Conservation (phyloP, 1,140 invertebrate genomes). For the Ceratina japonica region DNA sequence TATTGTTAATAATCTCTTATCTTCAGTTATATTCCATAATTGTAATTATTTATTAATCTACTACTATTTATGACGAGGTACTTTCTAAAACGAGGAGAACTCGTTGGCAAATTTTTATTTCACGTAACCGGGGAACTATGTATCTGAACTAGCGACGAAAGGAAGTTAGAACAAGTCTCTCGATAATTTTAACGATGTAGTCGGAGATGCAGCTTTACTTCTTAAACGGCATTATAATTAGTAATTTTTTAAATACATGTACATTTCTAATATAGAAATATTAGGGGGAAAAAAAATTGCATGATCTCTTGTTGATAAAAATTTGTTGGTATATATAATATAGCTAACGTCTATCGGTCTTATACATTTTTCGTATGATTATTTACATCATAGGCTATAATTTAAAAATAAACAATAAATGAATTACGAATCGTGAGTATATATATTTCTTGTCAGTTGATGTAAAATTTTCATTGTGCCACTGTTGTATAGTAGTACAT, state of each 20-base stretch:
- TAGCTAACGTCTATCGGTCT: background rate
- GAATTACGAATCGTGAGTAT: background rate
- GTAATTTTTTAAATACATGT: background rate
- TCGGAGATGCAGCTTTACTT: constrained; percentile 1
- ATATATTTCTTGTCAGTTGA: background rate
- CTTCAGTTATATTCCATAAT: background rate
- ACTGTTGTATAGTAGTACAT: constrained; percentile 5
- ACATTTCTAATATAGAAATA: constrained; percentile 8
- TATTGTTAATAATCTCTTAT: background rate
- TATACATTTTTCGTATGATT: background rate
- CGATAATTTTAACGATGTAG: background rate
- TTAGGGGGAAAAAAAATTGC: background rate
- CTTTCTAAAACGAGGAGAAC: background rate
- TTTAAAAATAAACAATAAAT: constrained; percentile 15
- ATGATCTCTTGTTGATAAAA: background rate
- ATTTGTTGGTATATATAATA: constrained; percentile 9
- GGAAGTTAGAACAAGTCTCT: background rate
- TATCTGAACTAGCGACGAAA: background rate
- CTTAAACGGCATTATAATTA: background rate
- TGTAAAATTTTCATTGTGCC: constrained; percentile 16
- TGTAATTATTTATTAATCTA: constrained; percentile 23
- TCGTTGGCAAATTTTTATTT: background rate
- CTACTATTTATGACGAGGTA: background rate
- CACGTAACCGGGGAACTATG: background rate
- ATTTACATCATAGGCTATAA: background rate